Conservation (phyloP, 2,888 invertebrate species). For the Drosophila formosana region DNA sequence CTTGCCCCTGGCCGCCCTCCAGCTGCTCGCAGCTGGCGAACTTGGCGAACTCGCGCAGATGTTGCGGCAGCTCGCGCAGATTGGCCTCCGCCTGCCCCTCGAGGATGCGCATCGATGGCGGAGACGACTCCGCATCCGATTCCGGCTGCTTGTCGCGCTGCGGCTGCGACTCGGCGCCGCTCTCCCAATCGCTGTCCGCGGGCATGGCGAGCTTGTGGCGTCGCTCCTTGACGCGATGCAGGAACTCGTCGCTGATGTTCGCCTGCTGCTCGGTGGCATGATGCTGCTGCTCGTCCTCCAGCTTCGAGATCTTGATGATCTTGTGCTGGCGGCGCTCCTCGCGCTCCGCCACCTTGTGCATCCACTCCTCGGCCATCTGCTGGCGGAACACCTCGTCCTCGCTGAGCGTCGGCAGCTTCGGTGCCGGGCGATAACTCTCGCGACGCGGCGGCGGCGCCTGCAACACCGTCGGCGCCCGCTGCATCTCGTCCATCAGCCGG, state of each 20-base stretch:
- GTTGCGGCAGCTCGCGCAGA: conserved; percentile 89
- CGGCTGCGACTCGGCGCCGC: conserved; percentile 86
- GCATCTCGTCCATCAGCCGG: conserved; percentile 82
- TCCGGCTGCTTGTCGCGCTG: conserved; percentile 73
- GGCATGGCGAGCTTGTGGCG: conserved; percentile 89
- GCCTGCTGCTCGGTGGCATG: conserved; percentile 51
- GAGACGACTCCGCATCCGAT: conserved; percentile 84
- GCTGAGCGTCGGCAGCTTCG: conserved; percentile 86
- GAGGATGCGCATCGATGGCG: conserved; percentile 88
- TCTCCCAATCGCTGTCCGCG: conserved; percentile 88
- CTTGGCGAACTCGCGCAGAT: conserved; percentile 92
- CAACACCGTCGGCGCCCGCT: conserved; percentile 64
- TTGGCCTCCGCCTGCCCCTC: conserved; percentile 88
- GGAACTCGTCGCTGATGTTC: conserved; percentile 91
- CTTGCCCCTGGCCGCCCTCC: conserved; percentile 66
- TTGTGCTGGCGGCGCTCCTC: conserved; percentile 92
- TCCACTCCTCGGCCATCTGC: conserved; percentile 94
- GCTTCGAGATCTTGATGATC: conserved; percentile 91
- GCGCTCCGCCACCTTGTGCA: conserved; percentile 91
- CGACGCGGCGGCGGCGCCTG: conserved; percentile 73
- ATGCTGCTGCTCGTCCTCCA: conserved; percentile 76
- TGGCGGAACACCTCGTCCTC: conserved; percentile 91
- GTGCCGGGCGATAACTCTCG: conserved; percentile 76
- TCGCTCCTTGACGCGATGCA: conserved; percentile 90
- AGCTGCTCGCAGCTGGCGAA: conserved; percentile 83